phyloP scores from a whole-genome alignment of 1,140 invertebrate species.

The Caenorhabditis inopinata region DNA sequence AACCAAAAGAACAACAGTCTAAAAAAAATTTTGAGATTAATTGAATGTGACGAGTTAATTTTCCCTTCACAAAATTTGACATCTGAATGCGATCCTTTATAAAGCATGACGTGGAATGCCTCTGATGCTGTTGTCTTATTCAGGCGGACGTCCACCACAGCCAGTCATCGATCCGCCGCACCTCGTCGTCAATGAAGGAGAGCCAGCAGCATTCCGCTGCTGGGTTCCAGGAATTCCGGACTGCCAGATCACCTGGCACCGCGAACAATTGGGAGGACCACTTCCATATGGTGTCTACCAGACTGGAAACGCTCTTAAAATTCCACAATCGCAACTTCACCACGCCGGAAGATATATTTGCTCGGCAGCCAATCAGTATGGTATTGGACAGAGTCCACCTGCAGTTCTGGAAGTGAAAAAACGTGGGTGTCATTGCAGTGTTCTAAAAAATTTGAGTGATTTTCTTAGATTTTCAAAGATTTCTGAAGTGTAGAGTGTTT shows the following conservation, averaged over 20 bases:
- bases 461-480: neutral
- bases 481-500: neutral
- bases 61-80: no score
- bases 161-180: constrained; percentile 64
- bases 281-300: constrained; percentile 61
- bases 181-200: constrained; percentile 59
- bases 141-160: constrained; percentile 52
- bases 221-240: constrained; percentile 62
- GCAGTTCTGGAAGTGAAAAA: constrained; percentile 59
- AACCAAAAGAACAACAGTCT: no score
- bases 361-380: constrained; percentile 56
- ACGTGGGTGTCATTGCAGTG: constrained; percentile 42
- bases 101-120: neutral
- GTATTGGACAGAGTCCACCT: constrained; percentile 59
- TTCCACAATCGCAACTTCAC: constrained; percentile 55
- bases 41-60: no score
- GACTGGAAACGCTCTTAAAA: constrained; percentile 61
- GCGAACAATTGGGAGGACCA: constrained; percentile 57
- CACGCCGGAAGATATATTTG: constrained; percentile 65
- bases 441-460: neutral
- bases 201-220: constrained; percentile 61
- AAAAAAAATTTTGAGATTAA: no score
- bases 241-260: constrained; percentile 65
- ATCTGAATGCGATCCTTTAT: no score
- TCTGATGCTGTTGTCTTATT: no score